Base-by-base conservation (phyloP, 2,888 invertebrate genomes). In the Eupelmus urozonus region DNA sequence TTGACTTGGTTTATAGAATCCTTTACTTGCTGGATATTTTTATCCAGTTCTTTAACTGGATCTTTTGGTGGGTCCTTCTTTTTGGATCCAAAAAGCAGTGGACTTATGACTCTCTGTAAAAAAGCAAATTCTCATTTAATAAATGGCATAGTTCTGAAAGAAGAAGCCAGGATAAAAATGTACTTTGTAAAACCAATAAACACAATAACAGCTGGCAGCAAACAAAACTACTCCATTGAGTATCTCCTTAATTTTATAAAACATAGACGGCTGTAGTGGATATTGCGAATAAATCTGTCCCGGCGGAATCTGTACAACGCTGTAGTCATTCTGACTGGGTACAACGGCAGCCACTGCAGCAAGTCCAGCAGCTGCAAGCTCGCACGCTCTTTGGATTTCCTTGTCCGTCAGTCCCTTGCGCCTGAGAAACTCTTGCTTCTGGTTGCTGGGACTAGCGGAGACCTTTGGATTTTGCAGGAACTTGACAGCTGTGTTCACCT, bases 401-500 rank as follows among this genome's bases (percentile, higher is more conserved):
- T 92, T 90, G 65, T 95, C 94, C 0, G 94, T 93, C 0, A 96
- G 90, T 60, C 96, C 96, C 90, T 96, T 96, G 85, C 93, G 92
- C 82, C 93, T 92, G 1, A 96, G 91, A 89, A 96, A 96, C 81
- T 94, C 92, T 87, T 95, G 94, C 85, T 96, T 96, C 88, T 96
- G 95, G 75, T 93, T 92, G 71, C 95, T 87, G 0, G 96, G 94
- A 84, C 95, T 96, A 82, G 93, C 91, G 69, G 93, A 92, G 1
- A 97, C 96, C 88, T 94, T 96, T n/a, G 95, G 94, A 90, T 97
- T 97, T 88, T 94, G 93, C 69, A 97, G 91, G 91, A 97, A 97
- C 86, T 95, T 96, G 2, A 96, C 93, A 4, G 97, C 97, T 16
- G 96, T 96, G 83, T 93, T 92, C 80, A 97, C 93, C 97, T 97